Evolutionary conservation across 2,113 vertebrate genomes (phyloP), one percentile per base, ranked within the genome.

Genomic region (Columbina picui): DNA sequence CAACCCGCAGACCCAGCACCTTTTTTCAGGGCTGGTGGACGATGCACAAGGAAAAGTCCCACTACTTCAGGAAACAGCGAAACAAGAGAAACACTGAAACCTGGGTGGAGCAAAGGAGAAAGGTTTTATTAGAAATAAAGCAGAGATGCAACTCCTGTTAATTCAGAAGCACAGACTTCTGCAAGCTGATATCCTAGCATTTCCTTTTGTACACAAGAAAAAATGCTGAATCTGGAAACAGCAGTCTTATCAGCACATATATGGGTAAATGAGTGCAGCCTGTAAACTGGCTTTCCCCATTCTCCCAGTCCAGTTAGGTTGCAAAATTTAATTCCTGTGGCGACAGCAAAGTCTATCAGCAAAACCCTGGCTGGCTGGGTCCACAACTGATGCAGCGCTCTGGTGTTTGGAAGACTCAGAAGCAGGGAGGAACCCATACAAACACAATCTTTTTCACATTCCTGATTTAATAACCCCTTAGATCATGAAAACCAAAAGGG

Each of bases 1-100:
- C 57, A 88, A 18, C 59, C 68, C 2, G 1, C 36, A n/a, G 34
- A 75, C 3, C 27, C 0, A 0, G 7, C 49, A n/a, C 17, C 38
- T 64, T 60, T 32, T 43, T 60, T 34, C 52, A 43, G 69, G 29
- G 27, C 64, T 4, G 17, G 18, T 8, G n/a, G n/a, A 70, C 38
- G 27, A 52, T 12, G 19, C 10, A 13, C 30, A 87, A 71, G 45
- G 29, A 61, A 77, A 94, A 79, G 39, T 61, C 41, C 60, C 4
- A 1, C 47, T 22, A 41, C 29, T 55, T 23, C 12, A 10, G 76
- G 74, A 86, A 94, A 86, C 6, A 5, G 43, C 83, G 36, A 69
- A 84, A 50, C 30, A 75, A 76, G 20, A 70, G 47, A 89, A 94
- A 81, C 34, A 27, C 39, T n/a, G 75, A 88, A 85, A 92, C 20